Evolutionary conservation across 2,113 vertebrate genomes (phyloP), one percentile per base, ranked within the genome.

Genomic region (Tragulus kanchil): DNA sequence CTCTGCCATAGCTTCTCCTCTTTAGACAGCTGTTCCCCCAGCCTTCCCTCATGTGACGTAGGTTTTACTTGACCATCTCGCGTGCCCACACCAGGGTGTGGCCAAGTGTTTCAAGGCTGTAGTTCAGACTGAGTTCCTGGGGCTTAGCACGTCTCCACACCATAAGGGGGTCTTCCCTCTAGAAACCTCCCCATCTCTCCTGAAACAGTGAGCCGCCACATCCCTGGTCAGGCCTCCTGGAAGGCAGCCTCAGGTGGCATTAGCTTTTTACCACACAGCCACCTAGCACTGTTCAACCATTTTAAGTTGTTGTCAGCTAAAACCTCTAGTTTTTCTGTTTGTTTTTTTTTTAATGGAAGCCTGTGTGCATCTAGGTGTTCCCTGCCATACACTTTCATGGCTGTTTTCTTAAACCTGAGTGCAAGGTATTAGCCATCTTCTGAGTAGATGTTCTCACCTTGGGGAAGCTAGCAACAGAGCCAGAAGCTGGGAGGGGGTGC

Each of bases 291-390:
- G 31, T 48, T 61, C 42, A 21, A 48, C 59, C 69, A 42, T 16
- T 92, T 79, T 73, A 92, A 87, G 45, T 62, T 67, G 83, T 86
- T 42, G 9, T 89, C 79, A 78, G 45, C n/a, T 83, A 56, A 94
- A 82, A 89, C 36, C 19, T 58, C 36, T 50, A 52, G 52, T 17
- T 28, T 50, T 31, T 50, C 25, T 11, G 23, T 75, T 13, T 69
- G 16, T 54, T 65, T 52, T n/a, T 19, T 56, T 85, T 48, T 83
- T 75, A 14, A 82, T 0, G 6, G 69, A 92, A 90, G 61, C 65
- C 45, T 28, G 1, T 10, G 2, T 89, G 42, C 56, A 28, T 58
- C 64, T 67, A 65, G 82, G 54, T 58, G 8, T 50, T 23, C 82
- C 50, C 31, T 4, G 28, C 50, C 1, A 0, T 50, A 42, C 7